phyloP scores from a whole-genome alignment of 2,113 vertebrate species.

The Rafetus swinhoei region DNA sequence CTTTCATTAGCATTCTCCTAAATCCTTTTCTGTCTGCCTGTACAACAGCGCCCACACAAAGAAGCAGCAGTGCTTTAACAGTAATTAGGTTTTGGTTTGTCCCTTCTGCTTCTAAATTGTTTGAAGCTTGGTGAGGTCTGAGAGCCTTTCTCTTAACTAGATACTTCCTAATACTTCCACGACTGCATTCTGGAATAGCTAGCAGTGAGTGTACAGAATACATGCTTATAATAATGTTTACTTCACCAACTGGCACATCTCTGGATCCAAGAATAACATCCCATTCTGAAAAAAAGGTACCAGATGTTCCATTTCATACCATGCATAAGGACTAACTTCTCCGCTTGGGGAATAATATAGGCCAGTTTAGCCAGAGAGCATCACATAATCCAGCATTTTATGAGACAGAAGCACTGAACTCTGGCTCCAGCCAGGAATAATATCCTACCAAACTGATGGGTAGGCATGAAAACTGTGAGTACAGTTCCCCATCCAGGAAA shows the following conservation, averaged over 20 bases:
- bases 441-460: neutral
- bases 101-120: neutral
- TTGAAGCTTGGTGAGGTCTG: neutral
- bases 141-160: neutral
- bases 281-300: neutral
- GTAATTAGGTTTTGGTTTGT: neutral
- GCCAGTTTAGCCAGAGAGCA: neutral
- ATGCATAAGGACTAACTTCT: neutral
- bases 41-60: neutral
- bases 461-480: neutral
- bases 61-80: neutral
- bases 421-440: neutral
- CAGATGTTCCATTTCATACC: neutral
- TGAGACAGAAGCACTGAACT: neutral
- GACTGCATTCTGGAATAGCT: neutral
- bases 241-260: neutral
- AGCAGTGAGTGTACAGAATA: neutral
- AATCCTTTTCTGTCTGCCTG: neutral
- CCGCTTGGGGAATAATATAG: neutral
- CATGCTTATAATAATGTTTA: neutral
- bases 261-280: constrained; percentile 2
- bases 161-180: neutral
- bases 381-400: neutral
- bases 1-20: neutral
- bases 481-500: neutral